phyloP scores from a whole-genome alignment of 2,888 invertebrate genomes.

The Buathra laborator region DNA sequence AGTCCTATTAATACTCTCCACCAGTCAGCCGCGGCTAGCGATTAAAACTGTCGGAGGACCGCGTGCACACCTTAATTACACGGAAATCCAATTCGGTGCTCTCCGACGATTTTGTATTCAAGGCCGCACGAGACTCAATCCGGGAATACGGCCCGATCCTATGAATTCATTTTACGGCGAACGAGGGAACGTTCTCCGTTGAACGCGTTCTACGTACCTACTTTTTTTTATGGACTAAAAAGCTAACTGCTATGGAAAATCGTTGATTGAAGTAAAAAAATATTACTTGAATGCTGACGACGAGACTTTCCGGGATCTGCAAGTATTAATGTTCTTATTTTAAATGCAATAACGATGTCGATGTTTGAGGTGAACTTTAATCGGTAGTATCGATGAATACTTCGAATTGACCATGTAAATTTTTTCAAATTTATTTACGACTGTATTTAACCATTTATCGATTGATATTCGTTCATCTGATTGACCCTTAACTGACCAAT shows the following conservation, averaged over 20 bases:
- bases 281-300: not conserved
- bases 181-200: constrained; percentile 17
- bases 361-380: not conserved
- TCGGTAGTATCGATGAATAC: not conserved
- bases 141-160: not conserved
- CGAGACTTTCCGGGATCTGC: not conserved
- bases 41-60: constrained; percentile 54
- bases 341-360: not conserved
- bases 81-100: constrained; percentile 67
- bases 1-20: constrained; percentile 66
- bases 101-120: constrained; percentile 68
- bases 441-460: no score
- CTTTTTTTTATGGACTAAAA: not conserved
- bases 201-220: not conserved
- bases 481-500: no score
- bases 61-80: constrained; percentile 68
- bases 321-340: not conserved
- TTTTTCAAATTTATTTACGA: no score
- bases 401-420: no score
- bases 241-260: not conserved
- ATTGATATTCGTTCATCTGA: no score
- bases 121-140: constrained; percentile 58
- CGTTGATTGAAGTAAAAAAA: not conserved
- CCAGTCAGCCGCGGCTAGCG: constrained; percentile 45
- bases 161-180: constrained; percentile 66